Evolutionary conservation across 2,888 invertebrate species (phyloP), one percentile per base, ranked within the genome.

Genomic region (Protula sp.): DNA sequence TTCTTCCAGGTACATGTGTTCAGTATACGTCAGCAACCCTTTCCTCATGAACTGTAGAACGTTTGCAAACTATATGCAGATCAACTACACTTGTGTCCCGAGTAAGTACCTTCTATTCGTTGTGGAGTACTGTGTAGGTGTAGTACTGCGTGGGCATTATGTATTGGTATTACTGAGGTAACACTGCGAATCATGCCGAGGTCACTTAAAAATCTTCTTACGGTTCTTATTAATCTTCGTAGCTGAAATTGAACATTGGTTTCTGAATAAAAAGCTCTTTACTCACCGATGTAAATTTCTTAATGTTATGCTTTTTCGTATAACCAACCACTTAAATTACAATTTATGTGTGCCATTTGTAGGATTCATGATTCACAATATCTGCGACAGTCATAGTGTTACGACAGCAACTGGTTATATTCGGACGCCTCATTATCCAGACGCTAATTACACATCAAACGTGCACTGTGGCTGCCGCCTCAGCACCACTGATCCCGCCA

Each of bases 61-160:
- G 9, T 64, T 62, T 30, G 64, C 64, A 58, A 62, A 51, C 57
- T 64, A 64, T 55, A 59, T 64, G 60, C 64, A 64, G 51, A 56
- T 64, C 54, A 62, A 64, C 55, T 64, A 60, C 45, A 57, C 62
- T 3, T 64, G 64, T 50, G 50, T 64, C 14, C 60, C 64, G 2
- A 54, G 64, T 64, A 57, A 60, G 64, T 60, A 9, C 47, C 26
- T 14, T 3, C n/a, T 19, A 56, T 5, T 38, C 19, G 38, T 19
- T 14, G 9, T 38, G 38, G n/a, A n/a, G n/a, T n/a, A n/a, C n/a
- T n/a, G n/a, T n/a, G n/a, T n/a, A n/a, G n/a, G n/a, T n/a, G n/a
- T n/a, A n/a, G n/a, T n/a, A n/a, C n/a, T n/a, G n/a, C n/a, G n/a
- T n/a, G n/a, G n/a, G n/a, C n/a, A n/a, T n/a, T n/a, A n/a, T n/a